These are phyloP conservation scores for Bombus confusus DNA, from an alignment of 1,140 invertebrate species.

Conservation along the genomic window DNA sequence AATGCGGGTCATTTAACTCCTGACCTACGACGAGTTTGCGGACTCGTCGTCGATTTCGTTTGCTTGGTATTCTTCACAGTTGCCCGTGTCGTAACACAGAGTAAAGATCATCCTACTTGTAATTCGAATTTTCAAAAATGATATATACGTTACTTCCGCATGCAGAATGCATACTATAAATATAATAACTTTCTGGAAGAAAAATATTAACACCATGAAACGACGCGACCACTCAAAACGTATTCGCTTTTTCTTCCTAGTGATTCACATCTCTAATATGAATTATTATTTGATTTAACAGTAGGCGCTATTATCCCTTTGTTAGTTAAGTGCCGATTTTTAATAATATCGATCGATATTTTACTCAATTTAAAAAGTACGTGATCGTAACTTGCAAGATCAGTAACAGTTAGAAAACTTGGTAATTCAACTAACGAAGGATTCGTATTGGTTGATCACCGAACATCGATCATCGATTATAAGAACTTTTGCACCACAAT, in stretches of 20 bases:
- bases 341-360: too few relatives aligned
- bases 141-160: too few relatives aligned
- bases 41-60: constrained; percentile 68
- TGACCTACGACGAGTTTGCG: constrained; percentile 73
- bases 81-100: constrained; percentile 25
- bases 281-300: background rate
- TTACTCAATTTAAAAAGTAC: background rate
- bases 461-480: too few relatives aligned
- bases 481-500: too few relatives aligned
- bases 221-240: background rate
- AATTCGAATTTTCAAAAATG: background rate
- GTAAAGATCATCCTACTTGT: background rate
- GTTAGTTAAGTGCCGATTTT: too few relatives aligned
- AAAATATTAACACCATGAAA: too few relatives aligned
- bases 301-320: too few relatives aligned
- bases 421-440: background rate
- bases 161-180: background rate
- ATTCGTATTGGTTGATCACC: background rate
- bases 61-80: constrained; percentile 49
- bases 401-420: background rate
- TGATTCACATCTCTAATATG: background rate
- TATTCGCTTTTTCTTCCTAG: too few relatives aligned
- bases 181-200: background rate
- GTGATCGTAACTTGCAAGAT: background rate
- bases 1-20: constrained; percentile 81